These are phyloP conservation scores for Urocolius indicus DNA, from an alignment of 2,113 vertebrate genomes.

Conservation along the genomic window DNA sequence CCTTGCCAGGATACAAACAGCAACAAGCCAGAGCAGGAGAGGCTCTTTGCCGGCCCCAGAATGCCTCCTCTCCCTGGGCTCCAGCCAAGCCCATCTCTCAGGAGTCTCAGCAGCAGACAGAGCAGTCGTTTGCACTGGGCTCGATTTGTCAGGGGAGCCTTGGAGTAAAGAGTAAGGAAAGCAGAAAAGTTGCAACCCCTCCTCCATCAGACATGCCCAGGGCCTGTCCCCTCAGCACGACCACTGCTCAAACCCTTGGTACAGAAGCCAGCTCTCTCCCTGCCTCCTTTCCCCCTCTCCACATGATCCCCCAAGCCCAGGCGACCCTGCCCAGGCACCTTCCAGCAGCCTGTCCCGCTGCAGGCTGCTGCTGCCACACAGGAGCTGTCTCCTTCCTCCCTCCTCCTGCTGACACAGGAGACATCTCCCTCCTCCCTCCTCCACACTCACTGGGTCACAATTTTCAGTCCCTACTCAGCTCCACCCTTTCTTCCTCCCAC, in stretches of 20 bases:
- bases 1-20: not conserved
- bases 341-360: not conserved
- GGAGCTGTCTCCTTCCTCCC: not conserved
- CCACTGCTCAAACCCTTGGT: not conserved
- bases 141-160: not conserved
- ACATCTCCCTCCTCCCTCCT: not conserved
- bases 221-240: not conserved
- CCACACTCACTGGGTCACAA: not conserved
- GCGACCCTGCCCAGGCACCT: not conserved
- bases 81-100: not conserved
- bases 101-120: no score
- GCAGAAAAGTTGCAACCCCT: not conserved
- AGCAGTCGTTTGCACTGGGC: not conserved
- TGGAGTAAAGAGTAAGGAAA: no score
- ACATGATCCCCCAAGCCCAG: not conserved
- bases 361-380: not conserved
- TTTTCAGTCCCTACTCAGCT: not conserved
- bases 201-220: accelerated
- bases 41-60: not conserved
- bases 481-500: conserved; percentile 21
- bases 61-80: not conserved
- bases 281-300: not conserved
- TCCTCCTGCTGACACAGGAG: not conserved
- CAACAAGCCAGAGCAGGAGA: not conserved
- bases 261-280: not conserved